phyloP scores from a whole-genome alignment of 2,797 vertebrate genomes.

The Falco peregrinus region DNA sequence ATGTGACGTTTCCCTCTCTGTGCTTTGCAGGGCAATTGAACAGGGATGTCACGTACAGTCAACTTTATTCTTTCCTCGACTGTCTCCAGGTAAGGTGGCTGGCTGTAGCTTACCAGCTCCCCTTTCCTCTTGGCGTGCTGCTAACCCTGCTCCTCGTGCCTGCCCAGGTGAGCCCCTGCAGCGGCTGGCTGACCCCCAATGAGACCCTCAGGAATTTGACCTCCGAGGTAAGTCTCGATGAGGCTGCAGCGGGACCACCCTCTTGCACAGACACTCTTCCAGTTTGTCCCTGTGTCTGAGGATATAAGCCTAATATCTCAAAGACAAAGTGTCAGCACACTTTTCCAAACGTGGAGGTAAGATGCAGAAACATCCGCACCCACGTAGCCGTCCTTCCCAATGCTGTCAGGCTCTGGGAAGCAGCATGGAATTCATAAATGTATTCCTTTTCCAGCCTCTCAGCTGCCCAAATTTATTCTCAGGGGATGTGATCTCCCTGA shows the following conservation, averaged over 20 bases:
- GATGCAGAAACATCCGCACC: not conserved
- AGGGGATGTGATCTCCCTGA: not conserved
- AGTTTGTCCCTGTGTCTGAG: not conserved
- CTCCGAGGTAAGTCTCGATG: slow-evolving; percentile 54
- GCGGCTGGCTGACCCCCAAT: slow-evolving; percentile 77
- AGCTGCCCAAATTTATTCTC: not conserved
- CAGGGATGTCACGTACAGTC: slow-evolving; percentile 74
- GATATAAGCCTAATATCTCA: not conserved
- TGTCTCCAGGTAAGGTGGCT: slow-evolving; percentile 76
- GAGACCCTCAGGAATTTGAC: slow-evolving; percentile 77
- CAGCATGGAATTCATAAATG: not conserved
- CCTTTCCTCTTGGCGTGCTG: accelerated
- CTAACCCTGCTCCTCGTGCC: not conserved
- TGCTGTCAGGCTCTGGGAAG: not conserved
- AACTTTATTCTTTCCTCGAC: slow-evolving; percentile 76
- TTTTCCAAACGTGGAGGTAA: not conserved
- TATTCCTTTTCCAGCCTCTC: not conserved
- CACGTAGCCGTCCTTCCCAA: not conserved
- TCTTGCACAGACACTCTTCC: not conserved
- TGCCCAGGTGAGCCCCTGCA: slow-evolving; percentile 76
- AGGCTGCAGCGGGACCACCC: accelerated
- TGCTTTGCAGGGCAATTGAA: slow-evolving; percentile 78
- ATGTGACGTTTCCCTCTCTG: not conserved
- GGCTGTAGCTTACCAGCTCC: not conserved
- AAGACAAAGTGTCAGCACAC: not conserved